Evolutionary conservation across 2,888 invertebrate species (phyloP).

Genomic region (Terebella lapidaria): DNA sequence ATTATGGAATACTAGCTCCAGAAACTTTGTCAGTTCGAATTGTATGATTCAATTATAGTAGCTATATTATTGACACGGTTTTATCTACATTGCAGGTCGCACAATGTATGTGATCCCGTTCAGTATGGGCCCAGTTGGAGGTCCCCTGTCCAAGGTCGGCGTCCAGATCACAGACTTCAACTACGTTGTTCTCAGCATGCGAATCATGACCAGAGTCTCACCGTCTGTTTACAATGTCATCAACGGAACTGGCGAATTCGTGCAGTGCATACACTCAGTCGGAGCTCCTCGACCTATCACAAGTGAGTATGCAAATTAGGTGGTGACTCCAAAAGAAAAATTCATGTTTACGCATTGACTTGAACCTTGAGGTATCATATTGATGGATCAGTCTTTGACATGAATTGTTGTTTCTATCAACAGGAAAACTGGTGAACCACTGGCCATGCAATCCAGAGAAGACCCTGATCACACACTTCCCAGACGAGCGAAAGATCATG

Average conservation of each 20-base stretch:
- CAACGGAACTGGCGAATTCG: slow-evolving; percentile 26
- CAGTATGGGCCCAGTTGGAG: slow-evolving; percentile 35
- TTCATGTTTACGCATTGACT: neutral
- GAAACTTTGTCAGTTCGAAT: too few relatives aligned
- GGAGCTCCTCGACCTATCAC: slow-evolving; percentile 27
- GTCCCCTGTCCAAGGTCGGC: slow-evolving; percentile 33
- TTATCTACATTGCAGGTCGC: slow-evolving; percentile 31
- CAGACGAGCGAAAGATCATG: slow-evolving; percentile 27
- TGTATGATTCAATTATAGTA: too few relatives aligned
- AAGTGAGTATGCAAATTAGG: slow-evolving; percentile 9
- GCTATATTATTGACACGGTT: too few relatives aligned
- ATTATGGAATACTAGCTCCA: too few relatives aligned
- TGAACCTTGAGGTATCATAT: neutral
- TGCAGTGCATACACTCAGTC: slow-evolving; percentile 31
- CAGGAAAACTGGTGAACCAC: slow-evolving; percentile 29
- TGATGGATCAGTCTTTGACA: neutral
- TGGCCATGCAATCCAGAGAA: slow-evolving; percentile 36
- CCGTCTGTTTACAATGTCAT: slow-evolving; percentile 23
- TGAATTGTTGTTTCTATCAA: neutral
- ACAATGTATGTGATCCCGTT: slow-evolving; percentile 38
- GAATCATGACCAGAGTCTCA: slow-evolving; percentile 33
- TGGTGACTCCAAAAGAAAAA: neutral
- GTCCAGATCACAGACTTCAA: slow-evolving; percentile 34
- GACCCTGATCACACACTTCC: slow-evolving; percentile 30
- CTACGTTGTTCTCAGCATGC: slow-evolving; percentile 35